Evolutionary conservation across 2,888 invertebrate genomes (phyloP), one percentile per base, ranked within the genome.

Genomic region (Eledone cirrhosa): DNA sequence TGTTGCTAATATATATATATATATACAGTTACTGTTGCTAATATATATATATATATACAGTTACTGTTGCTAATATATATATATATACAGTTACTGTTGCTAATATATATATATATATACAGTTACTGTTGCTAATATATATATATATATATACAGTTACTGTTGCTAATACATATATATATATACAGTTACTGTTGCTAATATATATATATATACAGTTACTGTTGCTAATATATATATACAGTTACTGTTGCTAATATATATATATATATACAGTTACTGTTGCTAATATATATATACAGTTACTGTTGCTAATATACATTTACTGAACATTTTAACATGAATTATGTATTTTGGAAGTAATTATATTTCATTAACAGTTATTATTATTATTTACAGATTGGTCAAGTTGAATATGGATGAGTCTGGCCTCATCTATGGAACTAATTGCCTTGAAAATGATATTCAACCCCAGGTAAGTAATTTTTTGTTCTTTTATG

Each of bases 341-440:
- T 67, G 27, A 67, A 16, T 67, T 29, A 31, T 31, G 19, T 8
- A 19, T 67, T 67, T 67, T 5, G 41, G 41, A 41, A 41, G 41
- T 11, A 41, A 41, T 65, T 65, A 5, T 72, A 41, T 19, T 41
- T 11, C 29, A 72, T 63, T n/a, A 63, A 63, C 22, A 72, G 31
- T 41, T 33, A 13, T n/a, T 41, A 7, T 31, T 8, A n/a, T 33
- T 11, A 11, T 5, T 67, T 13, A 14, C 0, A 41, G 31, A 41
- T 33, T 31, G 41, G 72, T 72, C 41, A 72, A 41, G 72, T 41
- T 33, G 72, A 72, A 41, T 72, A 72, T 72, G 72, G 72, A 72
- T 72, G 72, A 72, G 41, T 72, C 72, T 72, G 72, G 72, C 72
- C 72, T 72, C 41, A 72, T 72, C 72, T 72, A 72, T 72, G 72